Evolutionary conservation across 2,797 vertebrate species (phyloP).

Genomic region (Phyllotis vaccarum): DNA sequence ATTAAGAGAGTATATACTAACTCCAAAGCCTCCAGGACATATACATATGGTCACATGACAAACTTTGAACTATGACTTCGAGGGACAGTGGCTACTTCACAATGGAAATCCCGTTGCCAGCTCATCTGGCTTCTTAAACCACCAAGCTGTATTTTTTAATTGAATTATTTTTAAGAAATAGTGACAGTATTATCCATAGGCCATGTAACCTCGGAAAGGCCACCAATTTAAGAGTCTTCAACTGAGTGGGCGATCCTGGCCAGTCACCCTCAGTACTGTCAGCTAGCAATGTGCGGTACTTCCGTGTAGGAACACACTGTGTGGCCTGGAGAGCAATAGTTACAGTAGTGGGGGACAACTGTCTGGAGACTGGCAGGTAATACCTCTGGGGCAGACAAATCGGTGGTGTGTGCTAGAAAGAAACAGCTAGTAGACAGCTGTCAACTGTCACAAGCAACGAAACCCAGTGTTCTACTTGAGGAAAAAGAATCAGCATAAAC

Average conservation of each 20-base stretch:
- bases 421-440: not conserved
- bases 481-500: conserved; percentile 1
- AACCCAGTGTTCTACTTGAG: not conserved
- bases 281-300: not conserved
- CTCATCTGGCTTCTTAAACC: not conserved
- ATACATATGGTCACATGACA: not conserved
- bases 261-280: not conserved
- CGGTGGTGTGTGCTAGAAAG: not conserved
- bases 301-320: not conserved
- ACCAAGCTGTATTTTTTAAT: not conserved
- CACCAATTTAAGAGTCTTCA: not conserved
- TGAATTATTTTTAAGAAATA: not conserved
- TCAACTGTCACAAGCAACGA: not conserved
- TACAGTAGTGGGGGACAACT: not conserved
- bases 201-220: not conserved
- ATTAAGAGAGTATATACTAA: not conserved
- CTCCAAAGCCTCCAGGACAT: not conserved
- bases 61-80: not conserved
- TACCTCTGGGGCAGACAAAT: not conserved
- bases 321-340: not conserved
- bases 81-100: not conserved
- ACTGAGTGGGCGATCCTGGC: not conserved
- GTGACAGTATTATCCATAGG: not conserved
- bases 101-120: not conserved
- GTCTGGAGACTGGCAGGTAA: not conserved